Conservation (phyloP, 2,888 invertebrate species). For the Eueremaeus valkanovi region DNA sequence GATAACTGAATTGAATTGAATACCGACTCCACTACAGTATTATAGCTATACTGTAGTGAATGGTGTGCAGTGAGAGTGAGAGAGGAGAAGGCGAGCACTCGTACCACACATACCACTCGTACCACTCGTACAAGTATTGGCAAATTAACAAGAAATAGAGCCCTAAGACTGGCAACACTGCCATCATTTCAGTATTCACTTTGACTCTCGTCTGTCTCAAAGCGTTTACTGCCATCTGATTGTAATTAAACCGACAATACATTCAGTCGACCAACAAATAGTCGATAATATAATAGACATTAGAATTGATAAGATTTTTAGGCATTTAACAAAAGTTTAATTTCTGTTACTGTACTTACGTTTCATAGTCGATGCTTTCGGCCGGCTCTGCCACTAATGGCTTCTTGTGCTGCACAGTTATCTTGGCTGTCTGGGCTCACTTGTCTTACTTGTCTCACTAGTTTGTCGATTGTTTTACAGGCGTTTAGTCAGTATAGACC, state of each 20-base stretch:
- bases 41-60: neutral
- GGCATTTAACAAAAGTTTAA: too few species aligned
- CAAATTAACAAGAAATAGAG: conserved; percentile 32
- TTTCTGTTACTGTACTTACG: conserved; percentile 2
- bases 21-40: neutral
- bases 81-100: neutral
- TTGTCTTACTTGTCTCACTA: too few species aligned
- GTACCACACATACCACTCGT: neutral
- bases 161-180: neutral
- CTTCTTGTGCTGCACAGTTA: too few species aligned
- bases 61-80: neutral
- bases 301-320: too few species aligned
- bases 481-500: neutral
- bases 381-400: neutral
- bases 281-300: too few species aligned
- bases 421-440: too few species aligned
- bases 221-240: conserved; percentile 21
- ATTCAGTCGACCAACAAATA: too few species aligned
- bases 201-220: neutral
- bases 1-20: neutral
- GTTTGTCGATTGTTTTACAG: too few species aligned
- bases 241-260: conserved; percentile 15
- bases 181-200: conserved; percentile 11
- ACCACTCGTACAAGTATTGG: conserved; percentile 24
- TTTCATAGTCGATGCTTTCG: neutral